These are phyloP conservation scores for Damaliscus lunatus DNA, from an alignment of 2,113 vertebrate genomes.

Conservation along the genomic window DNA sequence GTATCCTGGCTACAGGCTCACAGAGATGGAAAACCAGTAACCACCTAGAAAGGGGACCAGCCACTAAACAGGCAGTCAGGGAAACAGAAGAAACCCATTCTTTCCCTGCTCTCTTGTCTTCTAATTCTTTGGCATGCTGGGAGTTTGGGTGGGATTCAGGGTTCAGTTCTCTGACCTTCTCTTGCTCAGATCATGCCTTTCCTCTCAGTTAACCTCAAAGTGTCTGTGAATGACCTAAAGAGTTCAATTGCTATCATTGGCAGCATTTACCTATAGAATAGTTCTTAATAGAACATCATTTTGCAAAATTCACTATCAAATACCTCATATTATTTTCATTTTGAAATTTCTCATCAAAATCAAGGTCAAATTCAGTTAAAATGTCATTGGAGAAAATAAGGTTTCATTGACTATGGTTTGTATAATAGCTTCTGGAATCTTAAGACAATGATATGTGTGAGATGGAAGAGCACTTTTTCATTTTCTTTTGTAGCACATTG, in stretches of 20 bases:
- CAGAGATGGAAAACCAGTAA: neutral
- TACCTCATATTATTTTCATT: neutral
- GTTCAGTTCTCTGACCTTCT: neutral
- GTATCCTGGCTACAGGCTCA: neutral
- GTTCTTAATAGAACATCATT: neutral
- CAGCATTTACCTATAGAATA: neutral
- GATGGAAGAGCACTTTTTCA: neutral
- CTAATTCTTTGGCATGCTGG: neutral
- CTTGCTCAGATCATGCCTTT: neutral
- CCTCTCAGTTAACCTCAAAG: neutral
- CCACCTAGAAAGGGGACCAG: neutral
- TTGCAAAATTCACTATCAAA: neutral
- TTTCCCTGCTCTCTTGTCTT: neutral
- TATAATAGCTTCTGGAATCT: neutral
- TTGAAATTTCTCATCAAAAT: conserved; percentile 35
- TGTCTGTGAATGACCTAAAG: neutral
- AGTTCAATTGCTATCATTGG: neutral
- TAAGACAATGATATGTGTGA: neutral
- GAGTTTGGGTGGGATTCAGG: neutral
- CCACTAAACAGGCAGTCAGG: neutral
- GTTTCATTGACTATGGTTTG: neutral
- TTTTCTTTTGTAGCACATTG: neutral
- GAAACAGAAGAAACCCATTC: neutral
- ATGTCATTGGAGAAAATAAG: neutral
- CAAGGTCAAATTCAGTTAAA: conserved; percentile 3